These are phyloP conservation scores for Stenolophus ochropezus DNA, from an alignment of 2,888 invertebrate species.

Conservation along the genomic window DNA sequence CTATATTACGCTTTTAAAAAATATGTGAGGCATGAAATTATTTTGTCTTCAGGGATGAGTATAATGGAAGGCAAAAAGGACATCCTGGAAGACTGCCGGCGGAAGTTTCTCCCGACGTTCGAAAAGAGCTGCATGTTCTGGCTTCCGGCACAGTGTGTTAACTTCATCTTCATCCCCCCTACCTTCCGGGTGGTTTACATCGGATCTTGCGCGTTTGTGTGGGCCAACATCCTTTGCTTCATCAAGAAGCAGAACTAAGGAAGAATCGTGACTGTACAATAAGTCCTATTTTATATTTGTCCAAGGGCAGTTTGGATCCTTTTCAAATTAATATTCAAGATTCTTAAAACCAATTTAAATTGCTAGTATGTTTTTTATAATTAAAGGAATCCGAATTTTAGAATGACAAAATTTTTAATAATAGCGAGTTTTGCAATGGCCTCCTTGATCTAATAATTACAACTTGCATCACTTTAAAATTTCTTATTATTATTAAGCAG, in stretches of 20 bases:
- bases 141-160: slow-evolving; percentile 87
- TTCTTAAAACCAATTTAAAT: not conserved
- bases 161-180: slow-evolving; percentile 84
- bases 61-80: slow-evolving; percentile 83
- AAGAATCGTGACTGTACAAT: not conserved
- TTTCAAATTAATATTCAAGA: not conserved
- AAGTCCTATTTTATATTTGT: not conserved
- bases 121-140: slow-evolving; percentile 87
- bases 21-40: not conserved
- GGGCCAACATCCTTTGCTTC: slow-evolving; percentile 90
- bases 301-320: not conserved
- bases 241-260: slow-evolving; percentile 78
- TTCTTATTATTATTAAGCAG: not conserved
- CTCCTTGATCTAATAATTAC: slow-evolving; percentile 22
- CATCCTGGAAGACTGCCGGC: slow-evolving; percentile 81
- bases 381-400: not conserved
- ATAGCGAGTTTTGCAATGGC: slow-evolving; percentile 21
- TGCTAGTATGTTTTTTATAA: not conserved
- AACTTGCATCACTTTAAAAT: not conserved
- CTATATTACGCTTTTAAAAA: too few relatives aligned
- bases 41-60: slow-evolving; percentile 79
- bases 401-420: slow-evolving; percentile 2
- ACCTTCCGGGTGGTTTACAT: slow-evolving; percentile 86
- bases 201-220: slow-evolving; percentile 84
- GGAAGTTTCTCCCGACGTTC: slow-evolving; percentile 84